A percentile compares a stretch with the other conserved stretches of the same genome.
Conservation (phyloP, 2,888 invertebrate species). For the Catonia carolina region DNA sequence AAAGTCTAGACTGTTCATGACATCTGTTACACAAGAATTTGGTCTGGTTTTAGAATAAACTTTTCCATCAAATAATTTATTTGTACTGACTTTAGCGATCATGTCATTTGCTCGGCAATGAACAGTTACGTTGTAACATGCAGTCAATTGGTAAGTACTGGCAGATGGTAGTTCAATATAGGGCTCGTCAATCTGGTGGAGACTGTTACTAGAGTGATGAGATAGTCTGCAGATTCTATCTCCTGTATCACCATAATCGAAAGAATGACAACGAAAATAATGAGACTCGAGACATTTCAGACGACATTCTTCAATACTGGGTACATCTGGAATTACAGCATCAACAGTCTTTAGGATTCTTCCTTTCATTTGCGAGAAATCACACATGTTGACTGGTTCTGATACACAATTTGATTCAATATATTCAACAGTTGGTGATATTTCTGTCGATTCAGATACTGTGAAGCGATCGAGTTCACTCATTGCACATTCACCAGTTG, state of each 20-base stretch:
- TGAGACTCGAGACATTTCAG: conserved; percentile 40
- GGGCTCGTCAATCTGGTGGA: conserved; percentile 38
- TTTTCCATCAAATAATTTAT: conserved; percentile 45
- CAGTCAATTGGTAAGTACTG: conserved; percentile 42
- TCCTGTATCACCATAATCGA: conserved; percentile 42
- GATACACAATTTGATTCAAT: conserved; percentile 45
- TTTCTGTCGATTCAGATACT: conserved; percentile 30
- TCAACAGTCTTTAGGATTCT: conserved; percentile 41
- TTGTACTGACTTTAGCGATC: conserved; percentile 43
- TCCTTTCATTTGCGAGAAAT: conserved; percentile 39
- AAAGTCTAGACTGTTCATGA: conserved; percentile 42
- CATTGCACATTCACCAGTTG: conserved; percentile 40
- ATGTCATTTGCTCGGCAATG: conserved; percentile 44
- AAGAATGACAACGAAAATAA: conserved; percentile 42
- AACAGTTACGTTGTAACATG: conserved; percentile 44
- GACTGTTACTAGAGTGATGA: conserved; percentile 42
- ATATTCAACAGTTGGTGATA: conserved; percentile 39
- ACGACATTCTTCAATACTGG: conserved; percentile 41
- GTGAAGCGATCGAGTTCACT: conserved; percentile 43
- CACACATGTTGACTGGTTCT: conserved; percentile 41
- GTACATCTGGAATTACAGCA: conserved; percentile 40
- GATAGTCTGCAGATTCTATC: conserved; percentile 42
- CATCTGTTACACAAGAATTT: conserved; percentile 44
- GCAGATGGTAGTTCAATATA: conserved; percentile 41
- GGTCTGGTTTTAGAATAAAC: conserved; percentile 45